Evolutionary conservation across 2,797 vertebrate species (phyloP).

Genomic region (Anguilla pacifica): DNA sequence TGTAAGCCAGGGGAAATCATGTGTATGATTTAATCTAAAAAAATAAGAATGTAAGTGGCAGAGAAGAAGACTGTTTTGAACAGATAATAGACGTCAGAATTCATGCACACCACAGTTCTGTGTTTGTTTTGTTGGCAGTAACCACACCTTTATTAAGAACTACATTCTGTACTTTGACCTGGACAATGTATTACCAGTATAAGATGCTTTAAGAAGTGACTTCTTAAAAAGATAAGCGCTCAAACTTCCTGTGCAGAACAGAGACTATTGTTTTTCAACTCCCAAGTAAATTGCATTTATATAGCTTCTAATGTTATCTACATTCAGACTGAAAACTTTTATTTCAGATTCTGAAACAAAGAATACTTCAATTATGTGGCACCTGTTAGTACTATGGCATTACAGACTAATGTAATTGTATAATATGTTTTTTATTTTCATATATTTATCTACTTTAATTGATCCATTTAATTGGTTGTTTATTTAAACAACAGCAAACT

Average conservation of each 20-base stretch:
- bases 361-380: neutral
- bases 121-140: constrained; percentile 50
- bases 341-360: neutral
- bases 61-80: neutral
- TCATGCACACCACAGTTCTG: constrained; percentile 36
- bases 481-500: too few species aligned
- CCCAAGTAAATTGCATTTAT: neutral
- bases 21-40: neutral
- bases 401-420: neutral
- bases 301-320: neutral
- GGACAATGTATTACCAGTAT: constrained; percentile 20
- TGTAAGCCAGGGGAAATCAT: too few species aligned
- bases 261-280: neutral
- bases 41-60: neutral
- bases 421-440: neutral
- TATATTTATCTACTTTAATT: neutral
- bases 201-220: neutral
- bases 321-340: neutral
- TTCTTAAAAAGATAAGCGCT: neutral
- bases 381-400: neutral
- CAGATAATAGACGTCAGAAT: neutral
- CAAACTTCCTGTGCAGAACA: neutral
- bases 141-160: constrained; percentile 60
- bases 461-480: too few species aligned
- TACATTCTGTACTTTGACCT: constrained; percentile 67